Evolutionary conservation across 2,888 invertebrate genomes (phyloP).

Genomic region (Torymus aiolomorphi): DNA sequence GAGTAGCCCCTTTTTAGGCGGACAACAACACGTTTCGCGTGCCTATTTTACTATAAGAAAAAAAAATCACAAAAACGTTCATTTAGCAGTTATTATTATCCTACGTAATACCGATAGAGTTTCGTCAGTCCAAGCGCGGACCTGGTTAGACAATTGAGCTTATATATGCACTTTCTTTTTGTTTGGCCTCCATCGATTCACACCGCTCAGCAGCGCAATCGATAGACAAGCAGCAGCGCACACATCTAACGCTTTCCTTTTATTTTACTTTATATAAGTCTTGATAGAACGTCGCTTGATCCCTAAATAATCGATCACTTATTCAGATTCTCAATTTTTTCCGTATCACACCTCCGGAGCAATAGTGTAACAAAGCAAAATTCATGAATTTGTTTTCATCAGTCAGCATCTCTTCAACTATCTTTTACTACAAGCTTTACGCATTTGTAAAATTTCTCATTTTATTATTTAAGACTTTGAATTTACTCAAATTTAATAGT

Average conservation of each 20-base stretch:
- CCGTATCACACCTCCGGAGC: too few species aligned
- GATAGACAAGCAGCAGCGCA: slow-evolving; percentile 14
- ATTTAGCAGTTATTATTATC: slow-evolving; percentile 53
- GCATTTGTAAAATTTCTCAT: too few species aligned
- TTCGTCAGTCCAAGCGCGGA: slow-evolving; percentile 52
- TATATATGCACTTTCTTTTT: slow-evolving; percentile 17
- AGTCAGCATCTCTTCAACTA: too few species aligned
- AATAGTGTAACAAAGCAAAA: too few species aligned
- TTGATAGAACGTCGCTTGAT: slow-evolving; percentile 33
- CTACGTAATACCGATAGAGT: slow-evolving; percentile 63
- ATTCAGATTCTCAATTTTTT: neutral
- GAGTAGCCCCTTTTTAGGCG: neutral
- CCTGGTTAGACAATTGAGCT: slow-evolving; percentile 59
- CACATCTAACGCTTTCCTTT: slow-evolving; percentile 6
- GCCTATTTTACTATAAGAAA: slow-evolving; percentile 15
- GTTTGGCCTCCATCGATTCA: slow-evolving; percentile 15
- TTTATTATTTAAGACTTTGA: too few species aligned
- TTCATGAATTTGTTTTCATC: too few species aligned
- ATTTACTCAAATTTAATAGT: too few species aligned
- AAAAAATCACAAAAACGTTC: slow-evolving; percentile 62
- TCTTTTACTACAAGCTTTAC: too few species aligned
- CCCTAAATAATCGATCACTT: slow-evolving; percentile 34
- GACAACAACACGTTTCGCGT: slow-evolving; percentile 8
- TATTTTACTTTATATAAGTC: slow-evolving; percentile 40
- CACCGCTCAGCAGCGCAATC: slow-evolving; percentile 37